Conservation (phyloP, 2,113 vertebrate genomes). For the Datnioides undecimradiatus region DNA sequence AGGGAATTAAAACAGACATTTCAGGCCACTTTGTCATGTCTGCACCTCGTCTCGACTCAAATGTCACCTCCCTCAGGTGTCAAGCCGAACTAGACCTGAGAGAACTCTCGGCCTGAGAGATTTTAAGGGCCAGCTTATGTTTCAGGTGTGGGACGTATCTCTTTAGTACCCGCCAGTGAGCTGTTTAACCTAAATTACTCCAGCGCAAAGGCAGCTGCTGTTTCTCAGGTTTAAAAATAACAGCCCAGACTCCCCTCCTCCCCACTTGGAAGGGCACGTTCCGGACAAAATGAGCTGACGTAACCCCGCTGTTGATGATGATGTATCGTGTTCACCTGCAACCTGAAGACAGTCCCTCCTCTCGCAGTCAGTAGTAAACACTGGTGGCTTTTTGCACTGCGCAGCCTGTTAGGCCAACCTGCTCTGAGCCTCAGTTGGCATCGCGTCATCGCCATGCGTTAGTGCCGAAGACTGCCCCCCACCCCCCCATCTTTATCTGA, state of each 20-base stretch:
- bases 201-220: constrained; percentile 61
- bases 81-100: neutral
- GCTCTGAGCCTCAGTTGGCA: neutral
- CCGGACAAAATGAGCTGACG: constrained; percentile 26
- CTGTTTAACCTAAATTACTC: constrained; percentile 70
- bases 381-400: neutral
- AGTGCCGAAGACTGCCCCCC: neutral
- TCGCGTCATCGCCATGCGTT: neutral
- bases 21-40: constrained; percentile 10
- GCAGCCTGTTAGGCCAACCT: neutral
- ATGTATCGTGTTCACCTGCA: constrained; percentile 40
- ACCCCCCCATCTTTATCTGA: constrained; percentile 12
- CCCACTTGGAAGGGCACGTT: constrained; percentile 40
- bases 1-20: constrained; percentile 4
- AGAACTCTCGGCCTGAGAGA: constrained; percentile 7
- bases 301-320: constrained; percentile 36
- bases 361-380: neutral
- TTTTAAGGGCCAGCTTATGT: constrained; percentile 15
- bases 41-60: neutral
- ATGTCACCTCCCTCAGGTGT: neutral
- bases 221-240: constrained; percentile 67
- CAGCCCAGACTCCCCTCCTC: constrained; percentile 3
- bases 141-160: constrained; percentile 48
- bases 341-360: constrained; percentile 23
- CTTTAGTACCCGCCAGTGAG: constrained; percentile 58